Evolutionary conservation across 2,113 vertebrate species (phyloP).

Genomic region (Dasyurus viverrinus): DNA sequence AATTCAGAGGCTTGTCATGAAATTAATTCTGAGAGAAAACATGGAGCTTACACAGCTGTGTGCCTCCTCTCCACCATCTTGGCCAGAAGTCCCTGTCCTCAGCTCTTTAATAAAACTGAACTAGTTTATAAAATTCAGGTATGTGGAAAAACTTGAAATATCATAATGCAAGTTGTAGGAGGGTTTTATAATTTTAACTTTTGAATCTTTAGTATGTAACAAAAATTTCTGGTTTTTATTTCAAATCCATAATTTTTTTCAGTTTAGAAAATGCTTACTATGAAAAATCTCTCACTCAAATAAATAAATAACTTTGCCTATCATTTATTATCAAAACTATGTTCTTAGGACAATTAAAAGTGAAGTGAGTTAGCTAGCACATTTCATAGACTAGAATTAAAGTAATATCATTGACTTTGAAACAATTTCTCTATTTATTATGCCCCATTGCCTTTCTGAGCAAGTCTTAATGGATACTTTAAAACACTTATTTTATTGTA

Average conservation of each 20-base stretch:
- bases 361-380: background rate
- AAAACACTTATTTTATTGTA: background rate
- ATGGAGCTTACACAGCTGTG: too few species aligned
- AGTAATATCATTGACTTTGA: background rate
- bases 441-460: background rate
- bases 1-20: too few species aligned
- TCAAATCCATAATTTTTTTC: background rate
- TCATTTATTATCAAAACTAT: background rate
- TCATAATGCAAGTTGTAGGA: background rate
- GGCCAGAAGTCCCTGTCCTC: too few species aligned
- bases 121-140: background rate
- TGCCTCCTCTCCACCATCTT: too few species aligned
- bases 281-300: background rate
- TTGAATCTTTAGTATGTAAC: too few species aligned
- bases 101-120: background rate
- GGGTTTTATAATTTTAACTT: too few species aligned
- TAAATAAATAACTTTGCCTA: background rate
- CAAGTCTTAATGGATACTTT: background rate
- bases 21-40: too few species aligned
- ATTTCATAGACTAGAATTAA: background rate
- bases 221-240: too few species aligned
- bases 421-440: background rate
- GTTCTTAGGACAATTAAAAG: background rate
- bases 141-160: background rate
- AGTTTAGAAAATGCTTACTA: background rate